Percentiles rank a stretch among this genome's conserved stretches.
These are phyloP conservation scores for Drosophila arizonae DNA, from an alignment of 1,140 invertebrate species.

Conservation along the genomic window DNA sequence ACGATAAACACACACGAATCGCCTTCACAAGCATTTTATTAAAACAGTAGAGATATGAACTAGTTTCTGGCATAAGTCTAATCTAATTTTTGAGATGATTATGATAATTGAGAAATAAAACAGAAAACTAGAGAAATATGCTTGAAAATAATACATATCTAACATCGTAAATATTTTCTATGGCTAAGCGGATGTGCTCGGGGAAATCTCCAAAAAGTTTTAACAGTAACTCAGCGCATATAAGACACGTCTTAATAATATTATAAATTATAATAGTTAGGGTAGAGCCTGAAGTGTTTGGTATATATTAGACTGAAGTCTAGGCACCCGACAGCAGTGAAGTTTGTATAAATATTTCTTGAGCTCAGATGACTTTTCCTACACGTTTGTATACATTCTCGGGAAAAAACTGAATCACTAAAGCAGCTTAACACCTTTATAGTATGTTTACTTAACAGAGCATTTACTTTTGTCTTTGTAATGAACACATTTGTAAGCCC, in stretches of 20 bases:
- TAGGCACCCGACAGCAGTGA: no score
- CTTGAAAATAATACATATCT: background rate
- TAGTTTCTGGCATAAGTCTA: slow-evolving; percentile 12
- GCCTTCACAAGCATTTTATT: background rate
- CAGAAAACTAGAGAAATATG: background rate
- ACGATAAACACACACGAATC: background rate
- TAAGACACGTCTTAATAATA: background rate
- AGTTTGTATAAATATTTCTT: no score
- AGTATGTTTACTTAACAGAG: background rate
- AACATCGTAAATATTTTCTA: slow-evolving; percentile 5
- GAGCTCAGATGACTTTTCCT: no score
- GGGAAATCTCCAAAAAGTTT: slow-evolving; percentile 1
- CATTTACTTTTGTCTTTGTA: no score
- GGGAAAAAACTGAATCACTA: no score
- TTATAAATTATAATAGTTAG: background rate
- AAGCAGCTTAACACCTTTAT: background rate
- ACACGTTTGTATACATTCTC: no score
- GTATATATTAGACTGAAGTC: no score
- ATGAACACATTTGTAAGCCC: no score
- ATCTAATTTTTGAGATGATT: slow-evolving; percentile 6
- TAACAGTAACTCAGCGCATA: no score
- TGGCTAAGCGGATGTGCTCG: slow-evolving; percentile 4
- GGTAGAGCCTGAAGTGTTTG: no score
- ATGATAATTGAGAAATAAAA: slow-evolving; percentile 10
- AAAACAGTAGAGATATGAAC: background rate